These are phyloP conservation scores for Myopa tessellatipennis DNA, from an alignment of 2,888 invertebrate genomes.

Conservation along the genomic window DNA sequence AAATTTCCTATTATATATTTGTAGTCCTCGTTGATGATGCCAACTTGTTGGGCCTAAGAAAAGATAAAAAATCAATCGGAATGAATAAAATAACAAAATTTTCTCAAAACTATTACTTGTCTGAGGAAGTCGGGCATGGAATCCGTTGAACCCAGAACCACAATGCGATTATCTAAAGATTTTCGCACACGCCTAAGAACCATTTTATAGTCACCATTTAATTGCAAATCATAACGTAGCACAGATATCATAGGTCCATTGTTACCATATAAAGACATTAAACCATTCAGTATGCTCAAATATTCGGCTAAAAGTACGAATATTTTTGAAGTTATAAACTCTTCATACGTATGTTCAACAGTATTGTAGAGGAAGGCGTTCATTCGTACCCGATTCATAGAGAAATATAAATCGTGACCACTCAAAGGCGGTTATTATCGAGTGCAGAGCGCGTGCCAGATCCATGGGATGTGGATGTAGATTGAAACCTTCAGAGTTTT, in stretches of 20 bases:
- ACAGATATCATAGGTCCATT: constrained; percentile 71
- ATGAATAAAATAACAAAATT: neutral
- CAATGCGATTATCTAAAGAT: constrained; percentile 76
- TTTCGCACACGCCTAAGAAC: constrained; percentile 77
- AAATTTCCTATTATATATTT: constrained; percentile 82
- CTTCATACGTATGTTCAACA: too few relatives aligned
- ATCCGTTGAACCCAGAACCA: constrained; percentile 78
- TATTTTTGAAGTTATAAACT: too few relatives aligned
- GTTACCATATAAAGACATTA: constrained; percentile 76
- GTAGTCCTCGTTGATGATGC: constrained; percentile 95
- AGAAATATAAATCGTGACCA: constrained; percentile 89
- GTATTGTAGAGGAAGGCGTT: too few relatives aligned
- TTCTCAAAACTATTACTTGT: constrained; percentile 54
- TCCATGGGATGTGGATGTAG: constrained; percentile 78
- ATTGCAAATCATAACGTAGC: constrained; percentile 74
- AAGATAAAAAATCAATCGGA: neutral
- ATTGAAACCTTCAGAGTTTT: constrained; percentile 73
- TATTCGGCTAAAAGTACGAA: constrained; percentile 66
- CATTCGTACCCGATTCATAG: constrained; percentile 61
- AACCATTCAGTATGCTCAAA: constrained; percentile 77
- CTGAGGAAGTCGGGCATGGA: constrained; percentile 72
- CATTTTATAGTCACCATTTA: constrained; percentile 76
- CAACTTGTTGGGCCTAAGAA: constrained; percentile 87
- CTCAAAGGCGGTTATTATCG: constrained; percentile 77
- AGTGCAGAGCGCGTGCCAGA: constrained; percentile 75